A percentile compares a stretch with the other conserved stretches of the same genome.
Conservation (phyloP, 2,113 vertebrate genomes). For the Hymenochirus boettgeri region DNA sequence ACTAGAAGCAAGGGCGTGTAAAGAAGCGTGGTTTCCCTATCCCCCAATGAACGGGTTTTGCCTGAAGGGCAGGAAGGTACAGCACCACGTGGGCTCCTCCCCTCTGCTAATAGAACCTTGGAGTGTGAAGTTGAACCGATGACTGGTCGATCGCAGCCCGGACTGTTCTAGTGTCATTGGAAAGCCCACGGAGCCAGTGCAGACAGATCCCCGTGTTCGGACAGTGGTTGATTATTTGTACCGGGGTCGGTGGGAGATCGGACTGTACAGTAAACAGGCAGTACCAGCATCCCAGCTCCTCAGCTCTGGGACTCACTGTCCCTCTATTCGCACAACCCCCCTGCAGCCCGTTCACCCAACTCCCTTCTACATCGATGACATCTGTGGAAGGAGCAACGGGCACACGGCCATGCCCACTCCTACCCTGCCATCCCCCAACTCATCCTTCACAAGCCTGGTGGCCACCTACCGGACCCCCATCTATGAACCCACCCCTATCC, state of each 20-base stretch:
- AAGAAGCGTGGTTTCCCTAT: slow-evolving; percentile 38
- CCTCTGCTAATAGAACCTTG: slow-evolving; percentile 67
- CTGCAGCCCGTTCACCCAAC: slow-evolving; percentile 83
- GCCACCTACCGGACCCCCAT: slow-evolving; percentile 83
- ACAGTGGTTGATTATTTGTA: slow-evolving; percentile 8
- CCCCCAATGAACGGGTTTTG: slow-evolving; percentile 64
- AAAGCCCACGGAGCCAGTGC: neutral
- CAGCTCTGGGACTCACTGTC: slow-evolving; percentile 61
- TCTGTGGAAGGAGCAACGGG: slow-evolving; percentile 70
- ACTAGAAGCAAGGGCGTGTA: slow-evolving; percentile 16
- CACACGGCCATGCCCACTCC: slow-evolving; percentile 58
- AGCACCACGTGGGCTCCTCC: slow-evolving; percentile 67
- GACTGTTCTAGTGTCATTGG: slow-evolving; percentile 12
- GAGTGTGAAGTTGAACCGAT: slow-evolving; percentile 52
- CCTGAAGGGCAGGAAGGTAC: slow-evolving; percentile 82
- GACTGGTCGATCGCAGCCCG: too few relatives aligned
- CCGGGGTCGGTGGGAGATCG: slow-evolving; percentile 29
- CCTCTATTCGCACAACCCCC: slow-evolving; percentile 88
- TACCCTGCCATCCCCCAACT: slow-evolving; percentile 84
- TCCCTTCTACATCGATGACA: slow-evolving; percentile 95
- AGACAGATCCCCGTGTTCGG: neutral
- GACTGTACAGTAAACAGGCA: slow-evolving; percentile 55
- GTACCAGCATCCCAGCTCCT: slow-evolving; percentile 57
- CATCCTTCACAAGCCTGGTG: slow-evolving; percentile 87
- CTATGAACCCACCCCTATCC: slow-evolving; percentile 89